Evolutionary conservation across 2,797 vertebrate genomes (phyloP).

Genomic region (Sebastes hopkinsi): DNA sequence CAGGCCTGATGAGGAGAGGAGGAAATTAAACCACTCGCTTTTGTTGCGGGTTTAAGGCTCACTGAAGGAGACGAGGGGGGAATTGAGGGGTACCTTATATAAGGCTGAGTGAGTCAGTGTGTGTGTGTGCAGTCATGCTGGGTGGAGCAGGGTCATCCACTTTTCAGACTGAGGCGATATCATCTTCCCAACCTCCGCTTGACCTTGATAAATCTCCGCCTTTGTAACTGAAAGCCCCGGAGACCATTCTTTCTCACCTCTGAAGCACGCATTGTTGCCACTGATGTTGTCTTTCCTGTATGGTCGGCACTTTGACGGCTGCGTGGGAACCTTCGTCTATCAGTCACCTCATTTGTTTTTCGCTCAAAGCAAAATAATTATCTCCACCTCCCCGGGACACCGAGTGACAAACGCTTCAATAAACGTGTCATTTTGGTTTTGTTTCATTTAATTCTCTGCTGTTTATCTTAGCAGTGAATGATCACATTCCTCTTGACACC

Average conservation of each 20-base stretch:
- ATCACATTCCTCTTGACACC: constrained; percentile 17
- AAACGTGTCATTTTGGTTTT: constrained; percentile 17
- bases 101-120: constrained; percentile 40
- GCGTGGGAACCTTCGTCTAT: constrained; percentile 30
- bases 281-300: constrained; percentile 62
- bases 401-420: constrained; percentile 35
- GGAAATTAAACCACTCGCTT: constrained; percentile 77
- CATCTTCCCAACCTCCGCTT: constrained; percentile 68
- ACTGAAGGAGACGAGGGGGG: constrained; percentile 22
- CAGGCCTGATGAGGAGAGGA: constrained; percentile 56
- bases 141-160: constrained; percentile 53
- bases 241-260: constrained; percentile 58
- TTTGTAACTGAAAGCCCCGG: constrained; percentile 71
- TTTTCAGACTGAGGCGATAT: constrained; percentile 50
- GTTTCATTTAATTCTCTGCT: constrained; percentile 15
- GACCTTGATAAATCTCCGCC: constrained; percentile 66
- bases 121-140: constrained; percentile 15
- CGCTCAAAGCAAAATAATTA: constrained; percentile 22
- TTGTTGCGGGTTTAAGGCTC: constrained; percentile 71
- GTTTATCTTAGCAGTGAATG: constrained; percentile 12
- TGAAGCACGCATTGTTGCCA: constrained; percentile 39
- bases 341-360: constrained; percentile 12
- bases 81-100: constrained; percentile 29
- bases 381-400: not conserved
- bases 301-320: constrained; percentile 3